Evolutionary conservation across 2,113 vertebrate genomes (phyloP).

Genomic region (Amblyornis subalaris): DNA sequence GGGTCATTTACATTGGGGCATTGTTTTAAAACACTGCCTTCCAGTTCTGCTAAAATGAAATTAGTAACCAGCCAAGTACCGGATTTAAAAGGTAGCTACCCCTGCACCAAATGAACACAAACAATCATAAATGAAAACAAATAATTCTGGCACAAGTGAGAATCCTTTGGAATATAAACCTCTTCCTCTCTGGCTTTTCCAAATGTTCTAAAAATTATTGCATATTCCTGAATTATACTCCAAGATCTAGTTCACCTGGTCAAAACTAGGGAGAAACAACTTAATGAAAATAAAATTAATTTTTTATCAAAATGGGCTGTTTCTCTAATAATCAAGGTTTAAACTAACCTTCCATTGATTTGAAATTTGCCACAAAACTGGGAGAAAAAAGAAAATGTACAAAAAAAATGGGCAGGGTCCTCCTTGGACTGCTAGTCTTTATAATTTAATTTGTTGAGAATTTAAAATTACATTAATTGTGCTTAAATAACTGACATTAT

Average conservation of each 20-base stretch:
- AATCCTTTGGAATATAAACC: background rate
- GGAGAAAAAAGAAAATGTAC: constrained; percentile 39
- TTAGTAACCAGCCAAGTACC: background rate
- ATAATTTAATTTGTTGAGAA: constrained; percentile 86
- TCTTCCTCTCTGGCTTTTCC: background rate
- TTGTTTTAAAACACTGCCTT: background rate
- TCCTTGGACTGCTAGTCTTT: constrained; percentile 77
- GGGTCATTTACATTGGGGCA: background rate
- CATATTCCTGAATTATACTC: background rate
- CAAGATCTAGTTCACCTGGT: background rate
- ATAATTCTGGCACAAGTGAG: background rate
- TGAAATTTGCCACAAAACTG: constrained; percentile 68
- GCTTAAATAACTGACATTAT: constrained; percentile 86
- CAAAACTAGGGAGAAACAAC: background rate
- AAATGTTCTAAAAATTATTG: background rate
- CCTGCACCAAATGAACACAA: background rate
- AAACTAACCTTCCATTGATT: constrained; percentile 53
- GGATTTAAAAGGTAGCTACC: background rate
- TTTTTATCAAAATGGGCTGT: constrained; percentile 12
- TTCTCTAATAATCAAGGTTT: constrained; percentile 45
- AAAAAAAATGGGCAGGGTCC: constrained; percentile 68
- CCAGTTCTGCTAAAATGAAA: background rate
- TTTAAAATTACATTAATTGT: constrained; percentile 87
- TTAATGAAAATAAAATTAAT: background rate
- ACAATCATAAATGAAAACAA: constrained; percentile 1